Conservation (phyloP, 2,888 invertebrate species). For the Toxonevra muliebris region DNA sequence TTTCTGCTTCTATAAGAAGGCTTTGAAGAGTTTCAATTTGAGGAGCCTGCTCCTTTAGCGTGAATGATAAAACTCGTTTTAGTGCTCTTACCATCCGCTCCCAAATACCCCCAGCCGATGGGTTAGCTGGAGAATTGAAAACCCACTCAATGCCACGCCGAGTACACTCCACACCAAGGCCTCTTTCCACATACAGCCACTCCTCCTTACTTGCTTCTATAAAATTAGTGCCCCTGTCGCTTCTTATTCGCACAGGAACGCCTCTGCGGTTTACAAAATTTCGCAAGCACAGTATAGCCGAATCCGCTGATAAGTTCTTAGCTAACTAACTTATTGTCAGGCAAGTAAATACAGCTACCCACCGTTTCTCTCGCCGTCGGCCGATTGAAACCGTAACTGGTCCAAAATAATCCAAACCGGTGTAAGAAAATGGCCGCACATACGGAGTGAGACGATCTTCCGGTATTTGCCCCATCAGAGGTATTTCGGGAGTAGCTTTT, state of each 20-base stretch:
- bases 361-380: constrained; percentile 16
- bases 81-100: constrained; percentile 33
- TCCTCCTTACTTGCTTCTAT: constrained; percentile 29
- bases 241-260: constrained; percentile 31
- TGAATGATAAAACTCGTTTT: constrained; percentile 31
- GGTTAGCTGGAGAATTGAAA: constrained; percentile 35
- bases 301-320: constrained; percentile 30
- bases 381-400: not conserved
- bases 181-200: constrained; percentile 5
- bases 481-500: too few relatives aligned
- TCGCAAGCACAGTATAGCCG: constrained; percentile 31
- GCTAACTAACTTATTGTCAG: constrained; percentile 24
- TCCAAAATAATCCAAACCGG: too few relatives aligned
- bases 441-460: too few relatives aligned
- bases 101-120: constrained; percentile 33
- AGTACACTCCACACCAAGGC: constrained; percentile 11
- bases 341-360: too few relatives aligned
- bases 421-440: too few relatives aligned
- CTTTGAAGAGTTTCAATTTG: constrained; percentile 33
- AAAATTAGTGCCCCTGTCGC: constrained; percentile 38
- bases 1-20: constrained; percentile 36
- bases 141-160: constrained; percentile 31
- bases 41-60: constrained; percentile 35
- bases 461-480: too few relatives aligned
- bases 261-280: constrained; percentile 37